Evolutionary conservation across 1,140 invertebrate species (phyloP).

Genomic region (Cotesia glomerata): DNA sequence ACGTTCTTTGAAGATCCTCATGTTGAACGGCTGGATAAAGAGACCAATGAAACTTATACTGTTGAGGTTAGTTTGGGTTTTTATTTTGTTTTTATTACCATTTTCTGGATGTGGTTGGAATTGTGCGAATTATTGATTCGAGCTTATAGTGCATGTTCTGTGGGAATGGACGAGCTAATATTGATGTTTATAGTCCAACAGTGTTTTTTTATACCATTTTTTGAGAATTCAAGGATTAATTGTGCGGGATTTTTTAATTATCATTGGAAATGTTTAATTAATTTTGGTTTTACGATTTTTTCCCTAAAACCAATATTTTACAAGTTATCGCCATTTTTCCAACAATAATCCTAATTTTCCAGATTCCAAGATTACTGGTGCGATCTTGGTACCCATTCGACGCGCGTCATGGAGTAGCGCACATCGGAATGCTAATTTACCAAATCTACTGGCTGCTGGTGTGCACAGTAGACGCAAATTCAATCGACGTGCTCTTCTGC

Average conservation of each 20-base stretch:
- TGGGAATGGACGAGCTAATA: too few species aligned
- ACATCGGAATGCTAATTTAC: slow-evolving; percentile 71
- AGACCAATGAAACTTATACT: slow-evolving; percentile 74
- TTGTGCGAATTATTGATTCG: too few species aligned
- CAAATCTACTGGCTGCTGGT: slow-evolving; percentile 80
- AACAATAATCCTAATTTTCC: neutral
- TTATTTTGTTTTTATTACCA: neutral
- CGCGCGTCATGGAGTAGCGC: slow-evolving; percentile 70
- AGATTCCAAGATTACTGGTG: slow-evolving; percentile 74
- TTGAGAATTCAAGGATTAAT: too few species aligned
- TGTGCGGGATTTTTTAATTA: too few species aligned
- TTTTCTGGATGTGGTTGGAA: neutral
- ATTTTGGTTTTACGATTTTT: too few species aligned
- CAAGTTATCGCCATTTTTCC: neutral
- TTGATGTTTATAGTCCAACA: too few species aligned
- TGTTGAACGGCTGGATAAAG: slow-evolving; percentile 70
- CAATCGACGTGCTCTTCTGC: slow-evolving; percentile 79
- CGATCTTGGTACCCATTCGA: slow-evolving; percentile 80
- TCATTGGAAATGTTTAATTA: too few species aligned
- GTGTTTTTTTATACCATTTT: too few species aligned
- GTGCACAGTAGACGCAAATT: slow-evolving; percentile 73
- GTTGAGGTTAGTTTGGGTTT: slow-evolving; percentile 60
- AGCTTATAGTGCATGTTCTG: too few species aligned
- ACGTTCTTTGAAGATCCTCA: slow-evolving; percentile 80
- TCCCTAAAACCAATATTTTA: too few species aligned